These are phyloP conservation scores for Pionites leucogaster DNA, from an alignment of 2,113 vertebrate species.

Conservation along the genomic window DNA sequence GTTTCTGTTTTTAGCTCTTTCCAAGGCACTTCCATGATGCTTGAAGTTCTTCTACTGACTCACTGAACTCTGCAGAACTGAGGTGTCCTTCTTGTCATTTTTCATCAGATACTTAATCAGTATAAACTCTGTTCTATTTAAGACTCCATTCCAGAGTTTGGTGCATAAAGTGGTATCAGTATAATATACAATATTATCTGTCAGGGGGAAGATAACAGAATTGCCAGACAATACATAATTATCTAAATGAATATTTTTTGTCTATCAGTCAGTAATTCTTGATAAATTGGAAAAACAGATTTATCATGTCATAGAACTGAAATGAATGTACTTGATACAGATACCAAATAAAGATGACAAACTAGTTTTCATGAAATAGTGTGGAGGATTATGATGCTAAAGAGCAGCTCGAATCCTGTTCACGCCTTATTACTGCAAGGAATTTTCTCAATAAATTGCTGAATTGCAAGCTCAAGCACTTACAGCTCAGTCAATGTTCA, in stretches of 20 bases:
- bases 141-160: neutral
- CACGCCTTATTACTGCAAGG: neutral
- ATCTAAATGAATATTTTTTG: neutral
- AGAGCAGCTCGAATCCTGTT: neutral
- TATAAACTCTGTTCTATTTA: neutral
- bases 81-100: neutral
- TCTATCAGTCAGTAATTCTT: neutral
- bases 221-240: neutral
- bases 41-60: neutral
- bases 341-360: neutral
- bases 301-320: neutral
- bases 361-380: neutral
- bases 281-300: neutral
- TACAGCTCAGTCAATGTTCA: neutral
- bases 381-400: neutral
- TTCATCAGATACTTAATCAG: neutral
- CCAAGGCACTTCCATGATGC: neutral
- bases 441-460: neutral
- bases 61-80: neutral
- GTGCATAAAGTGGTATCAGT: neutral
- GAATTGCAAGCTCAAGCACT: neutral
- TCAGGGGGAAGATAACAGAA: neutral
- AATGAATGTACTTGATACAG: neutral
- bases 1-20: neutral
- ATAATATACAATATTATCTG: neutral